Conservation (phyloP, 2,888 invertebrate genomes). For the Anarsia innoxiella region DNA sequence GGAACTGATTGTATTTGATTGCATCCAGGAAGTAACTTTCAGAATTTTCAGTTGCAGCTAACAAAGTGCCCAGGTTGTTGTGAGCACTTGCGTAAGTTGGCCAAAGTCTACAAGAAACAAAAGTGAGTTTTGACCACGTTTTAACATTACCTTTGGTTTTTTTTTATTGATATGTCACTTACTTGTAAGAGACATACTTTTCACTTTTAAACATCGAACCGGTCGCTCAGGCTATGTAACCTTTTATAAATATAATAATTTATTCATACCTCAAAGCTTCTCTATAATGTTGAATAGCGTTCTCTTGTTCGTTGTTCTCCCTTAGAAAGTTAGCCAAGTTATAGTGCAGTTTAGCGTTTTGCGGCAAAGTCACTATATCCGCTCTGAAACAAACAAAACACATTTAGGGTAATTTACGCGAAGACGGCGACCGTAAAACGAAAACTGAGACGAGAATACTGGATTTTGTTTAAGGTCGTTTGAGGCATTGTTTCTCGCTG, state of each 20-base stretch:
- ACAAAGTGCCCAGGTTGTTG: constrained; percentile 89
- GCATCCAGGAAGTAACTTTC: constrained; percentile 86
- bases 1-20: constrained; percentile 82
- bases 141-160: background rate
- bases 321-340: constrained; percentile 91
- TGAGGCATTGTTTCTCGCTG: background rate
- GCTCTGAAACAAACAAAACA: constrained; percentile 79
- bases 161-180: background rate
- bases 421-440: constrained; percentile 34
- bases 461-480: background rate
- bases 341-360: constrained; percentile 95
- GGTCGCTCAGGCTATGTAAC: too few species aligned
- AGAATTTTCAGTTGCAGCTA: constrained; percentile 79
- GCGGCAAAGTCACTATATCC: constrained; percentile 85
- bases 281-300: constrained; percentile 86
- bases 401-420: constrained; percentile 50
- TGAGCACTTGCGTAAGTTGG: constrained; percentile 90
- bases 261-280: constrained; percentile 82
- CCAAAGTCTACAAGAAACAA: constrained; percentile 81
- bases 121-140: background rate
- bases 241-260: background rate
- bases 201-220: too few species aligned
- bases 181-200: too few species aligned
- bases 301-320: constrained; percentile 82
- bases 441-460: constrained; percentile 21